Conservation (phyloP, 2,113 vertebrate species). For the Seriola aureovittata region DNA sequence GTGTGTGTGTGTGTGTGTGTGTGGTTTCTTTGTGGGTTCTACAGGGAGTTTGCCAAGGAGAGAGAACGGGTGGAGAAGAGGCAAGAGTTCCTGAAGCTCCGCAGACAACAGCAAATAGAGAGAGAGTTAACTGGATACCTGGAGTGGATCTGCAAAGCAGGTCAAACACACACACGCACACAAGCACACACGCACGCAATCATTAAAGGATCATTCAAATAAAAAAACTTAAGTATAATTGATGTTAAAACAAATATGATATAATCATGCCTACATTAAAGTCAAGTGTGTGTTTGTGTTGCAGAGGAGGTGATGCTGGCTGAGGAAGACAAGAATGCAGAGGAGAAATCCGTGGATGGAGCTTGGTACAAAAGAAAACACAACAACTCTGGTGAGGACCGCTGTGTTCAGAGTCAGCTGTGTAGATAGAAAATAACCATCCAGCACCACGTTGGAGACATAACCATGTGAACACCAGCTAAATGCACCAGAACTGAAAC, state of each 20-base stretch:
- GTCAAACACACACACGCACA: slow-evolving; percentile 77
- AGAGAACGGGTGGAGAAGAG: slow-evolving; percentile 96
- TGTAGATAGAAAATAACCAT: too few species aligned
- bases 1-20: slow-evolving; percentile 21
- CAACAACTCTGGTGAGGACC: slow-evolving; percentile 79
- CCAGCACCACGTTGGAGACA: too few species aligned
- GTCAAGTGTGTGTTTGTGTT: slow-evolving; percentile 34
- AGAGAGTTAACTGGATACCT: slow-evolving; percentile 95
- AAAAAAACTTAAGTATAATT: not conserved
- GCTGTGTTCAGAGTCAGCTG: too few species aligned
- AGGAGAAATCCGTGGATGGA: slow-evolving; percentile 94
- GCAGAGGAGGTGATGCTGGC: slow-evolving; percentile 99
- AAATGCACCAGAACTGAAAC: not conserved
- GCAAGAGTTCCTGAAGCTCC: slow-evolving; percentile 96
- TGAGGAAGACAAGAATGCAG: slow-evolving; percentile 95
- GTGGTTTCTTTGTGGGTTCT: slow-evolving; percentile 25
- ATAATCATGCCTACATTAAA: too few species aligned
- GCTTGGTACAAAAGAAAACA: slow-evolving; percentile 86
- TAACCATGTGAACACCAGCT: not conserved
- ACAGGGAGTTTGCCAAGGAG: slow-evolving; percentile 96
- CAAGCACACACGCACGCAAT: not conserved
- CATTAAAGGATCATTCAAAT: not conserved
- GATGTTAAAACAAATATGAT: not conserved
- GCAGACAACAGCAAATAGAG: slow-evolving; percentile 96
- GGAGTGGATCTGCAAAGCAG: slow-evolving; percentile 99